These are phyloP conservation scores for Neotoma lepida DNA, from an alignment of 2,113 vertebrate genomes.

Conservation along the genomic window DNA sequence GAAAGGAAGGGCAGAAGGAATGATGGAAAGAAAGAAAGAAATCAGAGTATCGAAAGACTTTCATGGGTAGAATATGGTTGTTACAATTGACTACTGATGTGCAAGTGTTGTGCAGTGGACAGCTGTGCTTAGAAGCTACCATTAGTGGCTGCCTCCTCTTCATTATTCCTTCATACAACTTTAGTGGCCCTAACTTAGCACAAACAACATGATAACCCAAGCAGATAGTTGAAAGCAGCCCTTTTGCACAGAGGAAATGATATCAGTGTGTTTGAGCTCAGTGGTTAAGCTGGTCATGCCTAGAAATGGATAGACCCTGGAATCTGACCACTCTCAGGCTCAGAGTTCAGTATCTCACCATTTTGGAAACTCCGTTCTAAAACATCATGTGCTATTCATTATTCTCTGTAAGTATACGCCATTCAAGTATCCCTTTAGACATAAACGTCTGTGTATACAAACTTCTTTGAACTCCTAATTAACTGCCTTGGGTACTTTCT, in stretches of 20 bases:
- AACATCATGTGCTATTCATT: slow-evolving; percentile 60
- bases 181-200: slow-evolving; percentile 48
- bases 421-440: slow-evolving; percentile 64
- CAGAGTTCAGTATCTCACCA: neutral
- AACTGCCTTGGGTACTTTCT: slow-evolving; percentile 62
- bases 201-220: slow-evolving; percentile 67
- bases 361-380: neutral
- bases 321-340: neutral
- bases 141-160: neutral
- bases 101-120: neutral
- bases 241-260: neutral
- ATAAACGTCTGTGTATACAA: slow-evolving; percentile 44
- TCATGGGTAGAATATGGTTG: neutral
- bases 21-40: neutral
- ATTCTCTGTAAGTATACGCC: slow-evolving; percentile 61
- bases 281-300: neutral
- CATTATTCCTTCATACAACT: slow-evolving; percentile 41
- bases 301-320: neutral
- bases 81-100: neutral
- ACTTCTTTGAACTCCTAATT: slow-evolving; percentile 73
- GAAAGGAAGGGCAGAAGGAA: neutral
- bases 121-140: neutral
- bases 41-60: neutral
- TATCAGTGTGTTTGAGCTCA: neutral
- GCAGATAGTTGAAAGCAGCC: slow-evolving; percentile 60